Base-by-base conservation (phyloP, 2,888 invertebrate species). In the Lithosia quadra region DNA sequence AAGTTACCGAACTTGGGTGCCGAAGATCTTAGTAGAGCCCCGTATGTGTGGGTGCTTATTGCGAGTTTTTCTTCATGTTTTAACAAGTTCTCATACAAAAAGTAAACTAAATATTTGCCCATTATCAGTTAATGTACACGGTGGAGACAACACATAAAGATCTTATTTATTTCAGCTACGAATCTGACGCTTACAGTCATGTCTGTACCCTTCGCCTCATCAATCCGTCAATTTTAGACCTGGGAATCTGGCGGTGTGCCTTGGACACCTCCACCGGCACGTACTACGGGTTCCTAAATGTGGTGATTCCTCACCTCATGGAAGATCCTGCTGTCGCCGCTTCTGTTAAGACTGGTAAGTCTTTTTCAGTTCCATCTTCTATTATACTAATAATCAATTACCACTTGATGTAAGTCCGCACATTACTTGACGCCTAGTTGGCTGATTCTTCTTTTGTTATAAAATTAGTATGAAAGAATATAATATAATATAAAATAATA, bases 191-290 rank as follows among this genome's bases (percentile, higher is more conserved):
- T 3, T 65, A 73, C 22, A 80, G 67, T 7, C 84, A 89, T 73
- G 83, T 86, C 49, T 94, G 94, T 67, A 88, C 88, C 9, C 83
- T 94, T 15, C 85, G 85, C 3, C 88, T 94, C 70, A 84, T 80
- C 1, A 75, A 85, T 60, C 88, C 90, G 0, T 53, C 72, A 7
- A 55, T 65, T 7, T 28, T 60, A 0, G 92, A 93, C 72, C 69
- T 88, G 18, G 94, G 94, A 0, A 67, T 91, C 24, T 94, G 94
- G 94, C 89, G 94, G n/a, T 94, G 94, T 59, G 90, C 86, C 24
- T 72, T 94, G 15, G 85, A 90, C 36, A 92, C 92, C 0, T 80
- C 81, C 0, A 68, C 71, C 0, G 86, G 88, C 8, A 84, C 78
- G 4, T 86, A 88, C 83, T 93, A 87, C 64, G 93, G 90, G 1